Conservation (phyloP, 2,888 invertebrate species). For the Pharmacophagus antenor region DNA sequence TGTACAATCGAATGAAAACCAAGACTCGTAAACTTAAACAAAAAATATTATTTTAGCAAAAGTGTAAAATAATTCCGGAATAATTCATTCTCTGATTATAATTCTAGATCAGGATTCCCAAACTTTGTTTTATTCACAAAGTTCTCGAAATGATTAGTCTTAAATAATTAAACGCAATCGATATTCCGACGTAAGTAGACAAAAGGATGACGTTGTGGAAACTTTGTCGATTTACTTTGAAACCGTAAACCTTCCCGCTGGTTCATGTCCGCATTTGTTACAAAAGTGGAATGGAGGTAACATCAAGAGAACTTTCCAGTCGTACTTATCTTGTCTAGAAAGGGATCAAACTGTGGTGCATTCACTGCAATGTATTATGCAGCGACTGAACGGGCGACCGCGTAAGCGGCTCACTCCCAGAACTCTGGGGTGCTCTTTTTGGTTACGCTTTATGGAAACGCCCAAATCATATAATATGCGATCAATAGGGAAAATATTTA, state of each 20-base stretch:
- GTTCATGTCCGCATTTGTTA: constrained; percentile 65
- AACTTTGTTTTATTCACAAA: constrained; percentile 38
- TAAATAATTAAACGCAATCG: constrained; percentile 70
- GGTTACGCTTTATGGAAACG: constrained; percentile 58
- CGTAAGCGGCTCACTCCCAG: constrained; percentile 72
- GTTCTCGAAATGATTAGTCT: constrained; percentile 65
- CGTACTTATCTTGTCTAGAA: constrained; percentile 78
- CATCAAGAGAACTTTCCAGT: constrained; percentile 73
- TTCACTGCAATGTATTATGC: constrained; percentile 79
- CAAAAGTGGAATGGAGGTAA: constrained; percentile 69
- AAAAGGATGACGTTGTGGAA: constrained; percentile 71
- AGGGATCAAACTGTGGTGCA: constrained; percentile 79
- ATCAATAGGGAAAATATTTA: background rate
- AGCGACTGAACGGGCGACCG: constrained; percentile 62
- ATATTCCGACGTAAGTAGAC: constrained; percentile 68
- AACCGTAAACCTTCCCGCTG: constrained; percentile 67
- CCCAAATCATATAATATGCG: constrained; percentile 56
- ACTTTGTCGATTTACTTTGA: constrained; percentile 73
- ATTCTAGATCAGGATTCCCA: constrained; percentile 13
- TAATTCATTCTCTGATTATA: constrained; percentile 17
- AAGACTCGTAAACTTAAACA: background rate
- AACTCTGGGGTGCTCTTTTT: constrained; percentile 52
- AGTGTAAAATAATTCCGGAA: background rate
- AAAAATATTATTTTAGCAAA: background rate
- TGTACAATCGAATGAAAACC: no score